phyloP scores from a whole-genome alignment of 1,140 invertebrate genomes.

The Conus betulinus region DNA sequence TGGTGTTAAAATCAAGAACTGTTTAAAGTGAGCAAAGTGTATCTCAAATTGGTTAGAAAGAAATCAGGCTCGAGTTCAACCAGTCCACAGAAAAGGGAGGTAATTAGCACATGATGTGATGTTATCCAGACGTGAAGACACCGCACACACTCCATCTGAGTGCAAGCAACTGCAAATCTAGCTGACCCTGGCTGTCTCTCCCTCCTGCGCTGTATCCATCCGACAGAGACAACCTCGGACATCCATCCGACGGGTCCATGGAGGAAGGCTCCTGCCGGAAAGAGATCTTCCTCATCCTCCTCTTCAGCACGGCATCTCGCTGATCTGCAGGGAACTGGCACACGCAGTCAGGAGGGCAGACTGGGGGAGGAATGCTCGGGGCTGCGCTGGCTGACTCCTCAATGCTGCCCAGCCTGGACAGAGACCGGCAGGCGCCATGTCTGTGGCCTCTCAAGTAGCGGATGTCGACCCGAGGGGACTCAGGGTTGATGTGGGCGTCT shows the following conservation, averaged over 20 bases:
- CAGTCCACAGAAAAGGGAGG: too few relatives aligned
- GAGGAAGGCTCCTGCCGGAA: neutral
- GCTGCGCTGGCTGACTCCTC: neutral
- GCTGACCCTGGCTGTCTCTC: neutral
- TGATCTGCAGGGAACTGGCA: neutral
- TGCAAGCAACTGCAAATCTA: neutral
- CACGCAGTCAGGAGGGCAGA: constrained; percentile 9
- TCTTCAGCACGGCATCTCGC: neutral
- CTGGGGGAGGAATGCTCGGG: neutral
- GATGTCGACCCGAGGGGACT: neutral
- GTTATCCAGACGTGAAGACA: neutral
- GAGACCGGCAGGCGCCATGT: neutral
- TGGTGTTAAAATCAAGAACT: too few relatives aligned
- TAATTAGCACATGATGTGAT: too few relatives aligned
- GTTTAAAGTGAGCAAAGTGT: too few relatives aligned
- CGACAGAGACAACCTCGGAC: neutral
- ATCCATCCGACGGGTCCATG: neutral
- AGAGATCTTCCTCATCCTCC: neutral
- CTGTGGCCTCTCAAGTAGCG: neutral
- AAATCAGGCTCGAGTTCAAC: too few relatives aligned
- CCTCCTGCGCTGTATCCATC: neutral
- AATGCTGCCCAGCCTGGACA: neutral
- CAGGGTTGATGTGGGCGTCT: neutral
- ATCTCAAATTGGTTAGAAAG: too few relatives aligned
- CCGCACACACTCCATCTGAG: neutral